Base-by-base conservation (phyloP, 2,888 invertebrate species). In the Oligia strigilis region DNA sequence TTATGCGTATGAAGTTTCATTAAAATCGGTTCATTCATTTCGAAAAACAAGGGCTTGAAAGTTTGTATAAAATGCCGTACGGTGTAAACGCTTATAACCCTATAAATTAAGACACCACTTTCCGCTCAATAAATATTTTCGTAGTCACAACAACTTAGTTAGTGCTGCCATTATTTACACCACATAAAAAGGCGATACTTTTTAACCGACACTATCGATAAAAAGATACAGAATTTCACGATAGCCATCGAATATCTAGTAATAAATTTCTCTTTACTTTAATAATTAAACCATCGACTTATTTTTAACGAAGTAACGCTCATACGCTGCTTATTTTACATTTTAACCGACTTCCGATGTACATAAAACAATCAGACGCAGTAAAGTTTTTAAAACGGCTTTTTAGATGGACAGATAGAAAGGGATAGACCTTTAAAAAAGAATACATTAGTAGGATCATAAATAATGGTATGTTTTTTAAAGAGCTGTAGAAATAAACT, bases 311-410 rank as follows among this genome's bases (percentile, higher is more conserved):
- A 78, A 80, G 72, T 75, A 74, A 76, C 74, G 62, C 70, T 78
- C 43, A 79, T 82, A 40, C 60, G 29, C 11, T 40, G 60, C 43
- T 66, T 19, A 77, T 49, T 85, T 84, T 76, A 86, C 86, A 84
- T 85, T 87, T 88, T 75, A 83, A 82, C 83, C 46, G 72, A 83
- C 87, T 86, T 88, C 87, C 88, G 82, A 87, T 60, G 58, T 67
- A 46, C 79, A 90, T 90, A 90, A 90, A 90, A 85, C 87, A 84
- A 86, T 88, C 87, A 83, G 78, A 62, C 78, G 64, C 49, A 58
- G 73, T 40, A 40, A 40, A 40, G 40, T 84, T 89, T 88, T 89
- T 75, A 84, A 83, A 85, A 82, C 64, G 40, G 65, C 58, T 86
- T 80, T 69, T 75, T 67, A 82, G 87, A 89, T 89, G 70, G 40